Evolutionary conservation across 2,797 vertebrate genomes (phyloP).

Genomic region (Epinephelus awoara): DNA sequence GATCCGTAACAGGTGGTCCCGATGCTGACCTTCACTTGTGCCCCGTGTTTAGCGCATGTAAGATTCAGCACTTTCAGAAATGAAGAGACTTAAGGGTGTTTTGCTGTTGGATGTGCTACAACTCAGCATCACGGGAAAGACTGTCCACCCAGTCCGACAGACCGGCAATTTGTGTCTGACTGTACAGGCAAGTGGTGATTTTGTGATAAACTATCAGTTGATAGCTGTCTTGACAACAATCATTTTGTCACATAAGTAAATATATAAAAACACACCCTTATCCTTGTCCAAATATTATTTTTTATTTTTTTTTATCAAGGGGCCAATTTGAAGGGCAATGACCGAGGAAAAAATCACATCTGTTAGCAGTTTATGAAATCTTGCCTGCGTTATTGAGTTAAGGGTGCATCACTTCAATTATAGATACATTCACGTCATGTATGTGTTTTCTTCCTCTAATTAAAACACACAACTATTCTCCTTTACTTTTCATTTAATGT

Average conservation of each 20-base stretch:
- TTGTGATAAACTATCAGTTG: constrained; percentile 68
- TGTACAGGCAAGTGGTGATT: constrained; percentile 73
- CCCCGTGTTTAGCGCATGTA: constrained; percentile 62
- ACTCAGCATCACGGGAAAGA: constrained; percentile 62
- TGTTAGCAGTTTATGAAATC: constrained; percentile 31
- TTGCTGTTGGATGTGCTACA: constrained; percentile 53
- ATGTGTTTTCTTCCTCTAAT: background rate
- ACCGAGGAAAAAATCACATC: background rate
- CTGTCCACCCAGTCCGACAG: constrained; percentile 51
- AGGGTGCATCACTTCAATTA: background rate
- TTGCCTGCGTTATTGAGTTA: background rate
- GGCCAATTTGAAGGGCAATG: constrained; percentile 45
- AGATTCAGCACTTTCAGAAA: constrained; percentile 81
- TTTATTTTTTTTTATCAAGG: constrained; percentile 39
- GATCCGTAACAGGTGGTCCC: constrained; percentile 73
- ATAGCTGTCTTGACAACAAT: constrained; percentile 61
- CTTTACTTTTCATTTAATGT: constrained; percentile 8
- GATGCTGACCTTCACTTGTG: constrained; percentile 64
- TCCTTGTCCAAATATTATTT: constrained; percentile 50
- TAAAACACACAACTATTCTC: background rate
- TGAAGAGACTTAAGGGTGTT: constrained; percentile 65
- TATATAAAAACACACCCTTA: constrained; percentile 58
- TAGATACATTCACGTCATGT: background rate
- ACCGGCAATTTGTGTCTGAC: constrained; percentile 78
- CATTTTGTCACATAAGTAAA: constrained; percentile 69